A percentile compares a stretch with the other conserved stretches of the same genome.
Evolutionary conservation across 2,797 vertebrate genomes (phyloP).

Genomic region (Centroberyx gerrardi): DNA sequence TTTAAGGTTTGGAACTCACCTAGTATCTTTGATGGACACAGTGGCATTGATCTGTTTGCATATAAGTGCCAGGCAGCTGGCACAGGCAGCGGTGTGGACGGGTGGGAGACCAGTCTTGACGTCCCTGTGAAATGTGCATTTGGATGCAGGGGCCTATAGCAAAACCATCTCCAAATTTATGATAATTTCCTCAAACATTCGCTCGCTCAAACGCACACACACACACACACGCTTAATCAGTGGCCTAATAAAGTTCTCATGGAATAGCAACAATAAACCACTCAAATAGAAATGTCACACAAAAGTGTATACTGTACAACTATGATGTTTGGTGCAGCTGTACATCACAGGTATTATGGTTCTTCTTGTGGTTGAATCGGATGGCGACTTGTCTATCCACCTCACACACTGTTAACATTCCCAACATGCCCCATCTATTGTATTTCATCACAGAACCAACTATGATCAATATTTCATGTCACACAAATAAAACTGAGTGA

Average conservation of each 20-base stretch:
- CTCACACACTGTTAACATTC: constrained; percentile 26
- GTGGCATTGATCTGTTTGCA: constrained; percentile 80
- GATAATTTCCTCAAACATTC: constrained; percentile 15
- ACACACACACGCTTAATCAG: constrained; percentile 12
- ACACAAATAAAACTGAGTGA: constrained; percentile 44
- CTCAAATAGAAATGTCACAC: constrained; percentile 52
- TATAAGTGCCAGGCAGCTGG: constrained; percentile 72
- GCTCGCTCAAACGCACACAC: constrained; percentile 19
- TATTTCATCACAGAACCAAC: constrained; percentile 34
- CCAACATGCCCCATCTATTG: constrained; percentile 8
- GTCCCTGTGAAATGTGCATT: constrained; percentile 51
- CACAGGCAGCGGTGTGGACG: constrained; percentile 76
- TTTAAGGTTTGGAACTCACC: constrained; percentile 37
- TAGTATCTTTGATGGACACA: constrained; percentile 62
- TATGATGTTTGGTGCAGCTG: constrained; percentile 72
- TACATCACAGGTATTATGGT: constrained; percentile 82
- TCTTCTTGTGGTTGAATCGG: constrained; percentile 65
- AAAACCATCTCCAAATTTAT: constrained; percentile 16
- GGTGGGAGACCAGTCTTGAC: constrained; percentile 44
- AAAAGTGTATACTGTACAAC: constrained; percentile 50
- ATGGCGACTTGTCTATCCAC: constrained; percentile 59
- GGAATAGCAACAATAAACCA: constrained; percentile 47
- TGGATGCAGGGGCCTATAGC: constrained; percentile 38
- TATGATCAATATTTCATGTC: constrained; percentile 28
- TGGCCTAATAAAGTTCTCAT: constrained; percentile 29